These are phyloP conservation scores for Macrostomum lignano DNA, from an alignment of 1,140 invertebrate species.

Conservation along the genomic window DNA sequence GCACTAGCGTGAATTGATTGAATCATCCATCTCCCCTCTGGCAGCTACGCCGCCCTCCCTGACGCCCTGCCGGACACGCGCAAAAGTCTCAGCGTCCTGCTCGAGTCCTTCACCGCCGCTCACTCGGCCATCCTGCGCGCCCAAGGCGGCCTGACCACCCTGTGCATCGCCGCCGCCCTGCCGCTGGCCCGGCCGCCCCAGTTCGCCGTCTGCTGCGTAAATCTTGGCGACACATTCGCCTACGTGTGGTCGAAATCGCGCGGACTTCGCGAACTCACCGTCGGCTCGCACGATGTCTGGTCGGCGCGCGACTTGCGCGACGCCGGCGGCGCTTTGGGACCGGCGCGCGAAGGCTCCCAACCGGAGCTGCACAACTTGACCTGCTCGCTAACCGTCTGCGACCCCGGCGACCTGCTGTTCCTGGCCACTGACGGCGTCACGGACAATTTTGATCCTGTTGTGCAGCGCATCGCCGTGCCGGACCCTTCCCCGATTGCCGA, in stretches of 20 bases:
- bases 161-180: slow-evolving; percentile 46
- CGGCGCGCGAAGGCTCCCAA: slow-evolving; percentile 47
- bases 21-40: too few species aligned
- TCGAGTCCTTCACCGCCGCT: slow-evolving; percentile 54
- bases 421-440: slow-evolving; percentile 66
- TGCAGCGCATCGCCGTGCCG: slow-evolving; percentile 57
- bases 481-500: slow-evolving; percentile 12
- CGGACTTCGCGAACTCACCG: slow-evolving; percentile 38
- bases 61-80: too few species aligned
- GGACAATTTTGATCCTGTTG: slow-evolving; percentile 73
- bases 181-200: slow-evolving; percentile 32
- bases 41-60: too few species aligned
- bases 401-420: slow-evolving; percentile 54
- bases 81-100: too few species aligned
- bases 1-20: too few species aligned
- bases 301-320: slow-evolving; percentile 65
- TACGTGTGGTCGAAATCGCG: slow-evolving; percentile 51
- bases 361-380: slow-evolving; percentile 68
- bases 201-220: slow-evolving; percentile 56
- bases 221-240: slow-evolving; percentile 60
- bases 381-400: slow-evolving; percentile 52
- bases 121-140: slow-evolving; percentile 47
- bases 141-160: slow-evolving; percentile 52
- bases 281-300: slow-evolving; percentile 59
- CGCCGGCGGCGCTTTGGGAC: slow-evolving; percentile 56